Evolutionary conservation across 1,140 invertebrate genomes (phyloP), one percentile per base, ranked within the genome.

Genomic region (Aphis gossypii): DNA sequence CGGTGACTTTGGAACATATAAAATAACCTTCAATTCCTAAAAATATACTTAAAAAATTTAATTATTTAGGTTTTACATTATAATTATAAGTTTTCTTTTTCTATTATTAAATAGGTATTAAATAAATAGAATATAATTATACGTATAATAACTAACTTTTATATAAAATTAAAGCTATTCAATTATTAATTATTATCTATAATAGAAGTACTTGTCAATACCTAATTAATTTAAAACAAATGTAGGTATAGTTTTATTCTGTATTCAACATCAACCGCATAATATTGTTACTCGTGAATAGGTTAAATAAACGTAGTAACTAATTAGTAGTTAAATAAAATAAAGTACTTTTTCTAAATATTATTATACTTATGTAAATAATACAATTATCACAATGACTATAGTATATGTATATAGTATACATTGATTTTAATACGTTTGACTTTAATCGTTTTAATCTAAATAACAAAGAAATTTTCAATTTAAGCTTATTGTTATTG

Each of bases 21-120:
- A 88, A 88, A 46, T 46, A 88, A 88, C 87, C 87, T 51, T 88
- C 11, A 54, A 35, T 51, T 88, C 54, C 87, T 88, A 88, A 35
- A 35, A n/a, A 38, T 20, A 88, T 5, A 54, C 35, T 6, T 87
- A n/a, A 48, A 87, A 87, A 7, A 46, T 18, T 87, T 23, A 30
- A 87, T 87, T 25, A 84, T 46, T 46, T n/a, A 68, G 30, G 11
- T n/a, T 68, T 68, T 68, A 68, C 30, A n/a, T n/a, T 76, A 76
- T n/a, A 76, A 76, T 76, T 76, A 76, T 76, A n/a, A 30, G 14
- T 35, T 76, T 76, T 35, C 4, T 76, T 76, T 76, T n/a, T 18
- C 30, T 76, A 76, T n/a, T n/a, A 76, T 5, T n/a, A 18, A 76
- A 76, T n/a, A 76, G 11, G 11, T 20, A 76, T 76, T 6, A n/a